Base-by-base conservation (phyloP, 1,140 invertebrate genomes). In the Euwallacea similis region DNA sequence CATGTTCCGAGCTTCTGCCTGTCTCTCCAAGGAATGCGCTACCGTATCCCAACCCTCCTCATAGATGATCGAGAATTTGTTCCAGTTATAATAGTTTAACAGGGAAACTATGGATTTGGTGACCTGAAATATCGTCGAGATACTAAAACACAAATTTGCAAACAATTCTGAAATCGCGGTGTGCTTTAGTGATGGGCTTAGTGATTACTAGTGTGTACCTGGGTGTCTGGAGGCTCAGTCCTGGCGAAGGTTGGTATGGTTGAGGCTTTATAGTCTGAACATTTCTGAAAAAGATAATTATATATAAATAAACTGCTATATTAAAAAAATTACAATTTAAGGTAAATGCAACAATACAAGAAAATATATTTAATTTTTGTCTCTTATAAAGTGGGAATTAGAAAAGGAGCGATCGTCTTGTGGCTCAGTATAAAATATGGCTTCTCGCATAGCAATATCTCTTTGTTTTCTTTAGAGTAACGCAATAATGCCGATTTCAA, bases 71-170 rank as follows among this genome's bases (percentile, higher is more conserved):
- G 93, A 91, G 83, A 98, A 98, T 80, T 95, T 96, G 68, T 90
- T 89, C 96, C 96, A 99, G 75, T 92, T 90, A 82, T 94, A 96
- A 83, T 97, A 93, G 47, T 89, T 85, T 66, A 99, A 82, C 56
- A 98, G 83, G 0, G 96, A 89, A 77, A 98, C 90, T 61, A 98
- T 90, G 16, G 95, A 97, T 83, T 96, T 97, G 42, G 94, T 95
- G 21, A 97, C 94, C 88, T 94, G 81, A 47, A 85, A 83, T 71
- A 69, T 7, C 42, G 54, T 50, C 74, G 70, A 11, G 15, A 66
- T 58, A 66, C 70, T 69, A 56, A 72, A 70, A 66, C 50, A 73
- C 60, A 66, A 59, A 58, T 65, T 62, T 68, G 58, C 21, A 58
- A 33, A 21, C 42, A 65, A 21, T 41, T 42, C 33, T 61, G 7